Conservation (phyloP, 1,140 invertebrate genomes). For the Danaus melanippus region DNA sequence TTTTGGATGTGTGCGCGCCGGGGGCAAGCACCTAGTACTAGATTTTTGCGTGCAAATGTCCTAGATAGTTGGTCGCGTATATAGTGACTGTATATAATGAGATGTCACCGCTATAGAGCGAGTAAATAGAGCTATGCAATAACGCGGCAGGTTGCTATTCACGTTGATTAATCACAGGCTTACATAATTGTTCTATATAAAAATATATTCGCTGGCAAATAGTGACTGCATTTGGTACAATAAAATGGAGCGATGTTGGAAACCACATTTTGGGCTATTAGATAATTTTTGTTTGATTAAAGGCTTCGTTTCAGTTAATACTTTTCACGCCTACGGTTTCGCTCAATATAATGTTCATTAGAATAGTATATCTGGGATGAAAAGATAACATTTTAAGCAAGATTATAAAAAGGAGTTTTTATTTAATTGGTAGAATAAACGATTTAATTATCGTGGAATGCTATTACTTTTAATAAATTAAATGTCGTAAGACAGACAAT, state of each 20-base stretch:
- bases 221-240: constrained; percentile 27
- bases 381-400: no score
- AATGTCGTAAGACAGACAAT: no score
- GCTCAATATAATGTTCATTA: no score
- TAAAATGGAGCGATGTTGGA: constrained; percentile 20
- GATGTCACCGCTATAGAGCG: constrained; percentile 57
- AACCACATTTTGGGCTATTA: constrained; percentile 23
- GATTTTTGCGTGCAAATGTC: constrained; percentile 67
- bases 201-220: constrained; percentile 37
- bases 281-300: constrained; percentile 22
- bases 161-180: constrained; percentile 66
- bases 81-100: constrained; percentile 60
- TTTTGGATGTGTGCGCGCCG: constrained; percentile 21
- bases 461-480: no score
- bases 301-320: not conserved
- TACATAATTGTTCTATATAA: constrained; percentile 59
- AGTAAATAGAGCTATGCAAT: constrained; percentile 58
- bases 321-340: no score
- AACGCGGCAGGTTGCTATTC: constrained; percentile 50
- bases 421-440: no score
- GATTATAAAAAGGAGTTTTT: no score
- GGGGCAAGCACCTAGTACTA: constrained; percentile 63
- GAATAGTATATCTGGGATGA: no score
- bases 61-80: constrained; percentile 59
- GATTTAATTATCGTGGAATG: no score